phyloP scores from a whole-genome alignment of 30 jellyfish, hydroid and myxozoan species.

The Catostylus mosaicus region DNA sequence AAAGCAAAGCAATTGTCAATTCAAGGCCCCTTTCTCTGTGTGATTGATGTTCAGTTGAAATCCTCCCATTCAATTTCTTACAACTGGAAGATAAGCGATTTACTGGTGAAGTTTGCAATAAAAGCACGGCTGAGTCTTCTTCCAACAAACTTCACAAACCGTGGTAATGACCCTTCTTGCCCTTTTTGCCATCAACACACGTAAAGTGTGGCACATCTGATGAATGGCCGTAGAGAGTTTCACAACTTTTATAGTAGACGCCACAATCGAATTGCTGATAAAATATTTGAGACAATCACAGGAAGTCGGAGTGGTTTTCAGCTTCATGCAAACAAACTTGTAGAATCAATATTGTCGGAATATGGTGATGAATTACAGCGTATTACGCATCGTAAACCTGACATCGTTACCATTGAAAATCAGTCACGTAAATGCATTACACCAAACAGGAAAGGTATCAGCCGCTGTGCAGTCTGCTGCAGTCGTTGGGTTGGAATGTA shows the following conservation, averaged over 20 bases:
- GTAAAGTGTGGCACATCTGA: conserved; percentile 38
- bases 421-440: conserved; percentile 29
- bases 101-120: not conserved
- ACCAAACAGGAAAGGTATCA: too few relatives aligned
- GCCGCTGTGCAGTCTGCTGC: too few relatives aligned
- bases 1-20: conserved; percentile 12
- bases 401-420: not conserved
- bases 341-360: conserved; percentile 16
- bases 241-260: conserved; percentile 7
- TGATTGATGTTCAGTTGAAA: conserved; percentile 28
- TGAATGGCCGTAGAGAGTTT: conserved; percentile 25
- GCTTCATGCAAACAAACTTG: conserved; percentile 38
- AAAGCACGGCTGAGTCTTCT: not conserved
- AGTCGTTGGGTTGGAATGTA: too few relatives aligned
- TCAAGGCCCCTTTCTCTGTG: conserved; percentile 15
- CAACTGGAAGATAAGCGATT: not conserved
- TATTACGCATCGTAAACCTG: conserved; percentile 1
- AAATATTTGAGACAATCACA: conserved; percentile 26
- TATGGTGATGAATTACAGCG: not conserved
- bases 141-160: not conserved
- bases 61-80: conserved; percentile 13
- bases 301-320: conserved; percentile 21
- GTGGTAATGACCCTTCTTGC: not conserved
- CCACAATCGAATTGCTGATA: conserved; percentile 20
- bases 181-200: conserved; percentile 43